phyloP scores from a whole-genome alignment of 2,113 vertebrate genomes.

The Eudyptes chrysolophus region DNA sequence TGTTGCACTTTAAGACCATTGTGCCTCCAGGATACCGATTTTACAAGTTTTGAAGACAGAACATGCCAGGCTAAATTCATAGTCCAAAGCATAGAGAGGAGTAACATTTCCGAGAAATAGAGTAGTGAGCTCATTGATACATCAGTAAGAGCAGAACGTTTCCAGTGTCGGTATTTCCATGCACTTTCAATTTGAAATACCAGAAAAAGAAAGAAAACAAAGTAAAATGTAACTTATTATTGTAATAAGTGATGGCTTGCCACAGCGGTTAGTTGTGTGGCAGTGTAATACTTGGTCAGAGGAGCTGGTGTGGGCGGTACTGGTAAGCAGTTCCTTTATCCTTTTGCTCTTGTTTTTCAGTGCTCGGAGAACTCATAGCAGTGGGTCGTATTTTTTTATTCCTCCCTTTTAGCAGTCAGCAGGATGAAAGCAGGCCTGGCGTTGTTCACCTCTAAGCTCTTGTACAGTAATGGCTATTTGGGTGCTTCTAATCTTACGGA shows the following conservation, averaged over 20 bases:
- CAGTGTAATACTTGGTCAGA: not conserved
- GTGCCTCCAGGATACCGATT: not conserved
- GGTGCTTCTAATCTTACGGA: not conserved
- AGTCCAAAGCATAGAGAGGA: not conserved
- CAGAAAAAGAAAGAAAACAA: constrained; percentile 41
- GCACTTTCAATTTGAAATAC: not conserved
- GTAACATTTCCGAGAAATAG: constrained; percentile 43
- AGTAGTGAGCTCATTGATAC: not conserved
- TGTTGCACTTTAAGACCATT: not conserved
- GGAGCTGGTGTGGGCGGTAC: not conserved
- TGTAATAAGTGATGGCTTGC: not conserved
- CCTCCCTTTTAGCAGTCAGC: not conserved
- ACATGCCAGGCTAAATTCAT: constrained; percentile 23
- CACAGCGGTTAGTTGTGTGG: constrained; percentile 1
- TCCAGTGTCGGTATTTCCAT: constrained; percentile 16
- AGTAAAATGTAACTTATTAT: constrained; percentile 19
- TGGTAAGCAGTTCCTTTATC: constrained; percentile 7
- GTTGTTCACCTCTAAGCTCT: not conserved
- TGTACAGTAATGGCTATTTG: not conserved
- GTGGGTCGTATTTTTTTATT: not conserved
- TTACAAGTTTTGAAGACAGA: constrained; percentile 6
- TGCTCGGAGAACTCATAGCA: not conserved
- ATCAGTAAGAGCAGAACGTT: constrained; percentile 2
- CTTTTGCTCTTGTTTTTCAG: constrained; percentile 40
- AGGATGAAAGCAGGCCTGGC: not conserved